Conservation (phyloP, 2,888 invertebrate species). For the Xylocampa areola region DNA sequence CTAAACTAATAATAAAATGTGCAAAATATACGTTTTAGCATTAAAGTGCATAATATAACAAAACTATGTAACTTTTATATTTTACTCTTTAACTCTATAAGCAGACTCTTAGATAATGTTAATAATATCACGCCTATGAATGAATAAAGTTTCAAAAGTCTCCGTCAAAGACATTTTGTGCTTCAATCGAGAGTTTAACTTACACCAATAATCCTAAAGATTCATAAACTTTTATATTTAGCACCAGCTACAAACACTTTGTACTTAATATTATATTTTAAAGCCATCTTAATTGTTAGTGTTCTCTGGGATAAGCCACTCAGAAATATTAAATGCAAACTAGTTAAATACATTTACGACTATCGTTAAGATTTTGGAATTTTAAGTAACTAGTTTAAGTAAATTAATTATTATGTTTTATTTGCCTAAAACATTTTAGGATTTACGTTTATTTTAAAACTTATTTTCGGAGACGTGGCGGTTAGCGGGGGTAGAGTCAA, state of each 20-base stretch:
- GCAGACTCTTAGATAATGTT: conserved; percentile 25
- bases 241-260: conserved; percentile 10
- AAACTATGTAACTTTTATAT: too few species aligned
- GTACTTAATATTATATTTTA: conserved; percentile 4
- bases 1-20: background rate
- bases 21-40: background rate
- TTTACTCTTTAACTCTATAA: conserved; percentile 7
- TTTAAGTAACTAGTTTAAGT: conserved; percentile 16
- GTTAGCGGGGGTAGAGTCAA: too few species aligned
- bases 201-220: conserved; percentile 43
- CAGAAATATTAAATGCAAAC: conserved; percentile 16
- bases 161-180: conserved; percentile 29
- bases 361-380: conserved; percentile 15
- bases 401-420: conserved; percentile 10
- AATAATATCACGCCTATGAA: conserved; percentile 31
- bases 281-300: conserved; percentile 18
- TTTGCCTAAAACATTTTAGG: background rate
- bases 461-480: too few species aligned
- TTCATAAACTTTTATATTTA: conserved; percentile 34
- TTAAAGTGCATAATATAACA: too few species aligned
- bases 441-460: too few species aligned
- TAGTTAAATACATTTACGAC: conserved; percentile 8
- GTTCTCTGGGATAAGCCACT: conserved; percentile 15
- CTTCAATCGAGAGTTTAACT: conserved; percentile 34
- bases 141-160: conserved; percentile 38